Evolutionary conservation across 2,113 vertebrate species (phyloP).

Genomic region (Tragelaphus scriptus): DNA sequence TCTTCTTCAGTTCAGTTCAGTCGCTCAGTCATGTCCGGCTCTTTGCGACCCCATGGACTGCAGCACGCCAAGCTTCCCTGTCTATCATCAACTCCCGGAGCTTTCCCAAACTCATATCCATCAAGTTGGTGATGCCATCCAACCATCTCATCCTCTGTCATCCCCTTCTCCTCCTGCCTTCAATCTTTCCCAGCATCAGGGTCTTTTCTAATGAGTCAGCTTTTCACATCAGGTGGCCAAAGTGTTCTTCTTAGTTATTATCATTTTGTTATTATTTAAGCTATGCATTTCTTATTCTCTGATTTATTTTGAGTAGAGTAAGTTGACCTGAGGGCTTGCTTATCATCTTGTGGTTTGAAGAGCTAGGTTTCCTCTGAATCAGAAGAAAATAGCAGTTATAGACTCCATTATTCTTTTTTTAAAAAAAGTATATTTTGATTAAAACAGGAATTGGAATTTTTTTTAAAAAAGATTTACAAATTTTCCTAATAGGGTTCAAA

Average conservation of each 20-base stretch:
- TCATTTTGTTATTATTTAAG: background rate
- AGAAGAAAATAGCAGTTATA: background rate
- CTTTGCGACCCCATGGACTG: background rate
- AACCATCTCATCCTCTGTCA: background rate
- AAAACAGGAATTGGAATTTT: background rate
- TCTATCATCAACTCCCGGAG: background rate
- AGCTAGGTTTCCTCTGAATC: background rate
- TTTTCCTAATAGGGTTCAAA: background rate
- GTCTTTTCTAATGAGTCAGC: background rate
- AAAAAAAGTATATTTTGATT: background rate
- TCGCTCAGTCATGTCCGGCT: accelerated
- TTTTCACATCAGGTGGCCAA: background rate
- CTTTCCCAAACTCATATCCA: background rate
- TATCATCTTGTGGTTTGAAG: background rate
- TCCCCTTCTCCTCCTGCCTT: background rate
- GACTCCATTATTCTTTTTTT: background rate
- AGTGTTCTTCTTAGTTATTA: background rate
- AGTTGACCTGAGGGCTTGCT: background rate
- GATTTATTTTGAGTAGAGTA: background rate
- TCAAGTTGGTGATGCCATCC: background rate
- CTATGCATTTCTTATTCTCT: background rate
- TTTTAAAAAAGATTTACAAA: background rate
- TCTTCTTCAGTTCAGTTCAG: background rate
- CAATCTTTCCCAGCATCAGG: background rate
- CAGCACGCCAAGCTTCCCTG: background rate